Evolutionary conservation across 2,113 vertebrate genomes (phyloP), one percentile per base, ranked within the genome.

Genomic region (Chauna torquata): DNA sequence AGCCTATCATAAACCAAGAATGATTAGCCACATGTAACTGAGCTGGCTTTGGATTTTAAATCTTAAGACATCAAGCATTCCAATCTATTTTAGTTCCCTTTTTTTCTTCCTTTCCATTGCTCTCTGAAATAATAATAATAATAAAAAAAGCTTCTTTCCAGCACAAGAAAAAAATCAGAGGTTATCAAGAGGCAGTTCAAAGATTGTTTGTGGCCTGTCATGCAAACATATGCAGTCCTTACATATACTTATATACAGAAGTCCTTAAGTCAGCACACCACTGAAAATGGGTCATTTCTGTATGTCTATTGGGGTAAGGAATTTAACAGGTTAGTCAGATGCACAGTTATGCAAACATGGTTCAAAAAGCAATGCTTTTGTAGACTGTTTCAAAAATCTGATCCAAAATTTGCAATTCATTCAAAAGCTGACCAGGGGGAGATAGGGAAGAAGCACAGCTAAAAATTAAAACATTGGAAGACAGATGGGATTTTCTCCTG

Each of bases 271-370:
- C n/a, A 77, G 57, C 52, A 72, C 70, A 65, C 18, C 24, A 65
- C 62, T 69, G 49, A 95, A 96, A 97, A 93, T 91, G 62, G 85
- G 92, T 94, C 93, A 91, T 54, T 94, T 77, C 78, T 94, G 36
- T 34, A 49, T 28, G 74, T 76, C 90, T 94, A n/a, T 49, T 96
- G 94, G 85, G 93, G 91, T 62, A 62, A 86, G 49, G 78, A 90
- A 93, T 85, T 90, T 72, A 91, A 68, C 91, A 93, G 82, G 78
- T 91, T 95, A 90, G 84, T 96, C 90, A 85, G 75, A 85, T 32
- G 66, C 66, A 76, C 74, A 87, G 70, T 82, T 95, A 95, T 77
- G 92, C 78, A 96, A 95, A 89, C 78, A 11, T 2, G 28, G 72
- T 47, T 91, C 0, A 78, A 94, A 92, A 88, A 92, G 27, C 49